Evolutionary conservation across 2,888 invertebrate species (phyloP).

Genomic region (Protodeltote pygarga): DNA sequence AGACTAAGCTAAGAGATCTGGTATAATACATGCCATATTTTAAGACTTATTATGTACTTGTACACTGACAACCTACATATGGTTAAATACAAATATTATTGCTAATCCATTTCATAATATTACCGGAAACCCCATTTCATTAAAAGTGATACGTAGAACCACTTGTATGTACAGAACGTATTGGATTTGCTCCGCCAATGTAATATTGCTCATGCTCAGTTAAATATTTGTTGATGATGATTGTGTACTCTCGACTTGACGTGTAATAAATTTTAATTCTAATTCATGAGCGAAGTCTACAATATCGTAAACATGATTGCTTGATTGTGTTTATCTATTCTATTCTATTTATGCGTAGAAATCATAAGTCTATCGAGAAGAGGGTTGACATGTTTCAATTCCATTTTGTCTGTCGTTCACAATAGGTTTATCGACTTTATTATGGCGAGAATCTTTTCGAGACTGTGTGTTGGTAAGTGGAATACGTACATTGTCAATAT

Average conservation of each 20-base stretch:
- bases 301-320: constrained; percentile 13
- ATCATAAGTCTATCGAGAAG: constrained; percentile 35
- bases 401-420: constrained; percentile 22
- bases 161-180: too few relatives aligned
- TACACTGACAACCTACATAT: too few relatives aligned
- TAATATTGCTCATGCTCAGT: constrained; percentile 5
- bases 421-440: constrained; percentile 4
- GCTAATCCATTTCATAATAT: too few relatives aligned
- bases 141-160: constrained; percentile 4
- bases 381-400: constrained; percentile 57
- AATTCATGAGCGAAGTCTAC: constrained; percentile 36
- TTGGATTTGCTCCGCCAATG: not conserved
- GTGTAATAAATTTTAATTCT: constrained; percentile 13
- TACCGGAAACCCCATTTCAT: constrained; percentile 4
- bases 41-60: too few relatives aligned
- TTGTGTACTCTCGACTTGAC: constrained; percentile 12
- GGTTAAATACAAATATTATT: too few relatives aligned
- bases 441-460: constrained; percentile 2
- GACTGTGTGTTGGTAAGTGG: not conserved
- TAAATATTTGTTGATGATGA: constrained; percentile 11
- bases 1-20: too few relatives aligned
- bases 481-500: constrained; percentile 1
- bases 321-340: constrained; percentile 36
- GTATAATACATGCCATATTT: too few relatives aligned
- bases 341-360: constrained; percentile 29